Conservation (phyloP, 2,797 vertebrate genomes). For the Malacoctenus gilli region DNA sequence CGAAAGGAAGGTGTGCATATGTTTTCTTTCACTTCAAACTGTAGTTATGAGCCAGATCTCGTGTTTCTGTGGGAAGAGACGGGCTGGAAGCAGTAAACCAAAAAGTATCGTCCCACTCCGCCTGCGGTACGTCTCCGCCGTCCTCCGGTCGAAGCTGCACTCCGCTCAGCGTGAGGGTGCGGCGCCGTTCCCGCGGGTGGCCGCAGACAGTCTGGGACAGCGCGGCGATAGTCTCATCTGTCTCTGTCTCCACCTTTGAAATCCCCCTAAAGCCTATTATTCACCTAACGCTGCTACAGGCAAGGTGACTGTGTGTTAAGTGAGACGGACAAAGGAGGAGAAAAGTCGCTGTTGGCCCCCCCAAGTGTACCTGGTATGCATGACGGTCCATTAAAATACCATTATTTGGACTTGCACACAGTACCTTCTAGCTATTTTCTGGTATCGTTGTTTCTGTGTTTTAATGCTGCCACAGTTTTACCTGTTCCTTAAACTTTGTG, state of each 20-base stretch:
- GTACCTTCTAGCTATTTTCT: too few relatives aligned
- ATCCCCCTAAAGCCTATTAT: slow-evolving; percentile 42
- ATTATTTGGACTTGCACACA: too few relatives aligned
- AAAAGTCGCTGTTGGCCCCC: slow-evolving; percentile 15
- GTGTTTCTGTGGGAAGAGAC: too few relatives aligned
- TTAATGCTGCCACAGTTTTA: too few relatives aligned
- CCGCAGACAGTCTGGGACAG: slow-evolving; percentile 9
- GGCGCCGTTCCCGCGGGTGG: slow-evolving; percentile 22
- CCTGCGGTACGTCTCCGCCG: neutral
- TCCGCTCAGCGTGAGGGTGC: slow-evolving; percentile 11
- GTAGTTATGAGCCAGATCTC: too few relatives aligned
- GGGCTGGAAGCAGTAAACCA: too few relatives aligned
- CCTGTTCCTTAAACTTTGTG: too few relatives aligned
- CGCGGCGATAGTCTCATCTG: slow-evolving; percentile 46
- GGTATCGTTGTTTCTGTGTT: too few relatives aligned
- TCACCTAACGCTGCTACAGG: slow-evolving; percentile 43
- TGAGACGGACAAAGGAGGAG: slow-evolving; percentile 33
- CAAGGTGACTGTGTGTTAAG: slow-evolving; percentile 51
- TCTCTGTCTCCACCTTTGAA: slow-evolving; percentile 51
- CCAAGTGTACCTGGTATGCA: slow-evolving; percentile 1
- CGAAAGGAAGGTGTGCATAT: too few relatives aligned
- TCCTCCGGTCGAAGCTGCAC: neutral
- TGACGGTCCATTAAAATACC: too few relatives aligned
- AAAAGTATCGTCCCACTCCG: too few relatives aligned
- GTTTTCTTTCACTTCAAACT: too few relatives aligned